Base-by-base conservation (phyloP, 92 coral and sea anemone genomes). In the Chrysogorgia sp. region DNA sequence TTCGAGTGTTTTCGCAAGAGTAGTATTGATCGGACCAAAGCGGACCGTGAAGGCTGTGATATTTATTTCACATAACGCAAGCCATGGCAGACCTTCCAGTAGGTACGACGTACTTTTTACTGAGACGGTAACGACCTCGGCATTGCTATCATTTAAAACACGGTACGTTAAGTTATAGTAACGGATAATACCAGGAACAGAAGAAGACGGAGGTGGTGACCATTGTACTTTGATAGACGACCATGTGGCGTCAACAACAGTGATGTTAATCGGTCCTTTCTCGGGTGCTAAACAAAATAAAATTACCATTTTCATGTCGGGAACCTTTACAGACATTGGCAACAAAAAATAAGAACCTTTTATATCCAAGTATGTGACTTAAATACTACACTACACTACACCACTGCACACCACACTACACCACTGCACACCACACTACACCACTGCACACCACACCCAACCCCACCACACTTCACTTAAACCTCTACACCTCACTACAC, bases 211-310 rank as follows among this genome's bases (percentile, higher is more conserved):
- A 14, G 76, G 76, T 21, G 59, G 76, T 7, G 68, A n/a, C 87
- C 87, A 83, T 22, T 49, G 49, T 5, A 83, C 52, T 37, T 65
- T 56, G 50, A 83, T 76, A 7, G 82, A 63, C 23, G 43, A 58
- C 9, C 67, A 17, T 58, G 75, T 83, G 52, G 82, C 57, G 30
- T 83, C 63, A 58, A 60, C 55, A 40, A 76, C 67, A 63, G 71
- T 64, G 21, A 83, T 45, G 50, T 83, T 83, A 2, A 25, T 24
- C 9, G 87, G 87, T 21, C 41, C 47, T 23, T 53, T n/a, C 29
- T 74, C 80, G 10, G 87, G 87, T 63, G 87, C 87, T 74, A 63
- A 32, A 21, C 2, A 53, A 35, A 23, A 9, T n/a, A 37, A 58
- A 15, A 37, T 37, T 37, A 37, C 5, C 5, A 12, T 37, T 37